Percentiles rank a stretch among this genome's conserved stretches.
These are phyloP conservation scores for Cranoglanis bouderius DNA, from an alignment of 2,113 vertebrate genomes.

Conservation along the genomic window DNA sequence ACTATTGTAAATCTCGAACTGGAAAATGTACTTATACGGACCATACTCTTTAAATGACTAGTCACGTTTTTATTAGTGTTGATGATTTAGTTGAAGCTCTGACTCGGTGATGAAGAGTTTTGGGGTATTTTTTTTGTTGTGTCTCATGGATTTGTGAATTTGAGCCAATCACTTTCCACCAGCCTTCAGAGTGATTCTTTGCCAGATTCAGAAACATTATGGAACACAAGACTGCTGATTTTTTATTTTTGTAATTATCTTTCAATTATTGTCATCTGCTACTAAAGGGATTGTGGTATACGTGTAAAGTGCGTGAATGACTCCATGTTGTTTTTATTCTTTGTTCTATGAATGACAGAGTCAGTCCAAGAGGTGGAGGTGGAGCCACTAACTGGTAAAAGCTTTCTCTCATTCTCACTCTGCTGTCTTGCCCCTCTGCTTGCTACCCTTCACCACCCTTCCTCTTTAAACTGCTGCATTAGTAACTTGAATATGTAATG, in stretches of 20 bases:
- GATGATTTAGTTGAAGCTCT: not conserved
- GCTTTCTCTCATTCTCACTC: not conserved
- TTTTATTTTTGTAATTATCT: not conserved
- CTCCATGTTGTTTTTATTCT: conserved; percentile 34
- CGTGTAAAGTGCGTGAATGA: not conserved
- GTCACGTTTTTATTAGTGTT: not conserved
- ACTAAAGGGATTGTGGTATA: not conserved
- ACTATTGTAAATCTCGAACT: not conserved
- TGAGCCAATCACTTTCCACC: not conserved
- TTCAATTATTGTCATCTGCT: not conserved
- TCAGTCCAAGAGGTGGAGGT: conserved; percentile 73
- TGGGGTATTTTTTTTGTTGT: not conserved
- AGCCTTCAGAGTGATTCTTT: not conserved
- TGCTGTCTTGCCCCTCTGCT: not conserved
- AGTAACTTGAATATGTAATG: not conserved
- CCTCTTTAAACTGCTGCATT: not conserved
- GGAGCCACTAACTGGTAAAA: conserved; percentile 76
- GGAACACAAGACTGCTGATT: not conserved
- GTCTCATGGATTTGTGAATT: not conserved
- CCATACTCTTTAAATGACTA: not conserved
- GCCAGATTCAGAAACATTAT: not conserved
- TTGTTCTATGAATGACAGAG: conserved; percentile 45
- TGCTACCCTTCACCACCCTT: not conserved
- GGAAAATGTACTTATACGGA: not conserved
- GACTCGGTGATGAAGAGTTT: not conserved